Evolutionary conservation across 1,140 invertebrate species (phyloP).

Genomic region (Anastrepha ludens): DNA sequence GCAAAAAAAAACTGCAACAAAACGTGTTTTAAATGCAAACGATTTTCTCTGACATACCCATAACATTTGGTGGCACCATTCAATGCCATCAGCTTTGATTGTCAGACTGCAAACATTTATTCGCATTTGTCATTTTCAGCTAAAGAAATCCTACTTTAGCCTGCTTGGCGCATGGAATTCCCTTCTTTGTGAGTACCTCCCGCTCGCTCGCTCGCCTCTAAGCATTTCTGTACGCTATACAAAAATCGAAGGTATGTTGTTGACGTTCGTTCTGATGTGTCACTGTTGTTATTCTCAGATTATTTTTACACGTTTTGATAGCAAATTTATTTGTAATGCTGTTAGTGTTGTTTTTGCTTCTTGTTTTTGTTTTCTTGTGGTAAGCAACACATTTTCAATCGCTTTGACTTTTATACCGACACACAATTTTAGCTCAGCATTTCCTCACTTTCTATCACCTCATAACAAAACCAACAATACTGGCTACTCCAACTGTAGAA

Average conservation of each 20-base stretch:
- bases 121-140: neutral
- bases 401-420: constrained; percentile 23
- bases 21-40: neutral
- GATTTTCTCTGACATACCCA: neutral
- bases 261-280: constrained; percentile 17
- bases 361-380: neutral
- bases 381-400: constrained; percentile 18
- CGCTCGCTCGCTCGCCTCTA: neutral
- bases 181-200: neutral
- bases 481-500: neutral
- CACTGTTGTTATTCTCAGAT: constrained; percentile 20
- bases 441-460: constrained; percentile 29
- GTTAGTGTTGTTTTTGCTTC: neutral
- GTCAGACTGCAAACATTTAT: neutral
- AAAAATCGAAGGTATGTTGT: neutral
- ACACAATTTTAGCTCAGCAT: neutral
- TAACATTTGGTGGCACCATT: neutral
- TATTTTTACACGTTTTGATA: constrained; percentile 39
- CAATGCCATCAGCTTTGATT: neutral
- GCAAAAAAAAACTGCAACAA: neutral
- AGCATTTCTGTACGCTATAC: neutral
- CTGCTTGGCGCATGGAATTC: neutral
- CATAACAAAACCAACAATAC: neutral
- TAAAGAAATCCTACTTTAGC: neutral
- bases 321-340: neutral